Base-by-base conservation (phyloP, 2,888 invertebrate species). In the Apamea sordens region DNA sequence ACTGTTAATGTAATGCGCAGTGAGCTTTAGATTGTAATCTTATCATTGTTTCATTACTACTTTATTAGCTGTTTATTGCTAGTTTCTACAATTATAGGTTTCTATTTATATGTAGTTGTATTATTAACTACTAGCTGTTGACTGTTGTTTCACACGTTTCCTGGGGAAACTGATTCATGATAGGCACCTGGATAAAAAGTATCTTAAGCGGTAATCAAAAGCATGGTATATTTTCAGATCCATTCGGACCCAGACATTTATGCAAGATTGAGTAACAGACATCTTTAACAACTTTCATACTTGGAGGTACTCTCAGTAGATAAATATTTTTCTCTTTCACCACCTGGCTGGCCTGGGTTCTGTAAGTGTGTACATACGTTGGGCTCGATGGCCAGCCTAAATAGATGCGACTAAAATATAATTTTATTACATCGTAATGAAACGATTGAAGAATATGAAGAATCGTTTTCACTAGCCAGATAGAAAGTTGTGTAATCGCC, bases 21-120 rank as follows among this genome's bases (percentile, higher is more conserved):
- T 44, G 7, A 74, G 67, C 59, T 67, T 76, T 73, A 68, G 73
- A 76, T 70, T 68, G n/a, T 67, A 73, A 80, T 86, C 76, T 81
- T 86, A 75, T 85, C 72, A 50, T 73, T 71, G 76, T 50, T 84
- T 56, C 56, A 56, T 56, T 56, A n/a, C 4, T 56, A 56, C 56
- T n/a, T 84, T 56, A 50, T 64, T 65, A 44, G 4, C 41, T 63
- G 56, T 71, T 77, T 71, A 71, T 73, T 77, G 56, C n/a, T 63
- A 15, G n/a, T 74, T 18, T 47, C 18, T 50, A 59, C 47, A 28
- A 59, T 21, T 15, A 53, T 32, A 64, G 18, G 11, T 28, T 32
- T 4, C 2, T 56, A 59, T 41, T 28, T 65, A 10, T 32, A 1
- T 41, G 1, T 8, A 32, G 6, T 71, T 21, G 18, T 56, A 64